phyloP scores from a whole-genome alignment of 2,888 invertebrate species.

The Sphinx pinastri region DNA sequence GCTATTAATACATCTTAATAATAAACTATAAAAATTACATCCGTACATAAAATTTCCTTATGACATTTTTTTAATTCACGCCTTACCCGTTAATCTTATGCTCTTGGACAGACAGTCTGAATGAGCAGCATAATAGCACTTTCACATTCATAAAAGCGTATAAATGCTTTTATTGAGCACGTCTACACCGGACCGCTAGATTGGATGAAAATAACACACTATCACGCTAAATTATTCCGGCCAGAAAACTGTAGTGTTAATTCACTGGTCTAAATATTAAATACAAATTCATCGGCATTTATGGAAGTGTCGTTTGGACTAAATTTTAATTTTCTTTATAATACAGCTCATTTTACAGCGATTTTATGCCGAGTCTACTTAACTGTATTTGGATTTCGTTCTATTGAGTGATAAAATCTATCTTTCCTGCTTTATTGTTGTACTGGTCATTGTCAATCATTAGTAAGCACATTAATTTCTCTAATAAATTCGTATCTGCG shows the following conservation, averaged over 20 bases:
- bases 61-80: background rate
- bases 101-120: slow-evolving; percentile 16
- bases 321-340: background rate
- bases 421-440: too few relatives aligned
- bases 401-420: too few relatives aligned
- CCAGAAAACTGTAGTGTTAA: background rate
- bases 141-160: slow-evolving; percentile 47
- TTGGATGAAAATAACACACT: slow-evolving; percentile 11
- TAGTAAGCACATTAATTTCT: too few relatives aligned
- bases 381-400: too few relatives aligned
- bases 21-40: too few relatives aligned
- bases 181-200: slow-evolving; percentile 33
- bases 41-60: background rate
- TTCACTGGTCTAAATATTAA: slow-evolving; percentile 3
- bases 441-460: too few relatives aligned
- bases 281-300: background rate
- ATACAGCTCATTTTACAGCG: too few relatives aligned
- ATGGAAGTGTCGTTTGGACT: background rate
- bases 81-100: background rate
- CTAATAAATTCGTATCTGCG: too few relatives aligned
- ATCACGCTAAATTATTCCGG: background rate
- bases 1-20: too few relatives aligned
- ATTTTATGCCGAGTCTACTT: too few relatives aligned
- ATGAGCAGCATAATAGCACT: slow-evolving; percentile 45
- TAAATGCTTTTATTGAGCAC: slow-evolving; percentile 37